These are phyloP conservation scores for Halcyon senegalensis DNA, from an alignment of 2,113 vertebrate species.

Conservation along the genomic window DNA sequence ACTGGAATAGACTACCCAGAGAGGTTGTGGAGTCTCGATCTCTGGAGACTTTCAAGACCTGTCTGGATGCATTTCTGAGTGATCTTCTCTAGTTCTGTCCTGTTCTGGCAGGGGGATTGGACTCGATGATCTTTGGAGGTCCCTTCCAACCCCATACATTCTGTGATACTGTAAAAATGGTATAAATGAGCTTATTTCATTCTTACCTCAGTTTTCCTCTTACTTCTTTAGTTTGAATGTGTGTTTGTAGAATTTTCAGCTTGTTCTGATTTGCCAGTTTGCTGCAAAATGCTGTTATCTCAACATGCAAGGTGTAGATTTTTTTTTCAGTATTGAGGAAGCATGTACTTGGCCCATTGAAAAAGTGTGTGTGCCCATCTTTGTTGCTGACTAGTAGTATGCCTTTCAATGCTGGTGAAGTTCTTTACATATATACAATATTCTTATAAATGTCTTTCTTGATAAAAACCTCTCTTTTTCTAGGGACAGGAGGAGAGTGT, in stretches of 20 bases:
- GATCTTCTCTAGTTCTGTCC: no score
- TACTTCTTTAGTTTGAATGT: neutral
- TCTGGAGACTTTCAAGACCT: no score
- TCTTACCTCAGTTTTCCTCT: neutral
- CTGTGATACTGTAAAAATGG: neutral
- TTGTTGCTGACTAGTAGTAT: neutral
- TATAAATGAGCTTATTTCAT: neutral
- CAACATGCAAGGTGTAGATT: neutral
- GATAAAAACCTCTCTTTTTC: neutral
- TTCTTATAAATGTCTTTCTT: neutral
- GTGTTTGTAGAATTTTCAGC: neutral
- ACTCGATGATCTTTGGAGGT: no score
- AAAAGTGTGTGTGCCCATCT: rapidly evolving
- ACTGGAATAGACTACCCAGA: no score
- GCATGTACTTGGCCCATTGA: rapidly evolving
- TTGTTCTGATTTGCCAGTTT: neutral
- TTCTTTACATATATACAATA: neutral
- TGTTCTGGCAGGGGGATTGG: no score
- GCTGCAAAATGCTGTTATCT: neutral
- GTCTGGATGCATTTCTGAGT: no score
- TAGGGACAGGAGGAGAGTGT: neutral
- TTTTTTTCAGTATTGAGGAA: neutral
- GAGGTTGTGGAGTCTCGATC: no score
- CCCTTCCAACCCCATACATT: no score
- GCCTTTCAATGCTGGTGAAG: neutral